Evolutionary conservation across 2,888 invertebrate species (phyloP).

Genomic region (Latrodectus hesperus): DNA sequence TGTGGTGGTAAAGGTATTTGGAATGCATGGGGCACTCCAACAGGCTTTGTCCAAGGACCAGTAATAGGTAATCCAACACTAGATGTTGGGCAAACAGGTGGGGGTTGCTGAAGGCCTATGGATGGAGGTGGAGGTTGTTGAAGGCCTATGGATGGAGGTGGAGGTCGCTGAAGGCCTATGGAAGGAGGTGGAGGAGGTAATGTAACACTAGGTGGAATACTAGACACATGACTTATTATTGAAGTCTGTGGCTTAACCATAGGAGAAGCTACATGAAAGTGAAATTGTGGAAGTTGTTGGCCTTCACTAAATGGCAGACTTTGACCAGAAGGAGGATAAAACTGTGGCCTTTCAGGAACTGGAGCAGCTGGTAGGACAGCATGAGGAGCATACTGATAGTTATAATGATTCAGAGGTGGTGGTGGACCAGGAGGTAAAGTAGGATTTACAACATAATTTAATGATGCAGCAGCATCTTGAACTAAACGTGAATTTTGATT

Average conservation of each 20-base stretch:
- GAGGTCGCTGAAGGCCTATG: neutral
- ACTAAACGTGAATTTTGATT: conserved; percentile 24
- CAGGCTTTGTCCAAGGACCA: conserved; percentile 53
- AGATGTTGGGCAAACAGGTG: conserved; percentile 70
- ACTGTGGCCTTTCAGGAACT: conserved; percentile 41
- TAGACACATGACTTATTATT: conserved; percentile 25
- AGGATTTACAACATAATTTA: conserved; percentile 57
- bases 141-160: neutral
- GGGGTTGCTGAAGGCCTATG: conserved; percentile 74
- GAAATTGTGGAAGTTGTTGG: conserved; percentile 75
- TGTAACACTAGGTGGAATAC: conserved; percentile 19
- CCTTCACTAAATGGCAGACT: conserved; percentile 73
- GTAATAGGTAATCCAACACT: conserved; percentile 6
- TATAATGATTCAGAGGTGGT: conserved; percentile 56
- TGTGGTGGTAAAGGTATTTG: conserved; percentile 79
- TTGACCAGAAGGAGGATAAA: conserved; percentile 58
- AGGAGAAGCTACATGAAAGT: conserved; percentile 63
- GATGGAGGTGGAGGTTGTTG: conserved; percentile 11
- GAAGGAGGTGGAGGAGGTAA: conserved; percentile 27
- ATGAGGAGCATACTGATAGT: conserved; percentile 63
- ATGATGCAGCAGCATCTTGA: conserved; percentile 39
- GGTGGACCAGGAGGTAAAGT: conserved; percentile 55
- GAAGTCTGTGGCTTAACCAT: conserved; percentile 36
- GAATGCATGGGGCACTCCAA: conserved; percentile 79
- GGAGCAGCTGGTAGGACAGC: conserved; percentile 62